Base-by-base conservation (phyloP, 2,113 vertebrate species). In the Calyptommatus sinebrachiatus region DNA sequence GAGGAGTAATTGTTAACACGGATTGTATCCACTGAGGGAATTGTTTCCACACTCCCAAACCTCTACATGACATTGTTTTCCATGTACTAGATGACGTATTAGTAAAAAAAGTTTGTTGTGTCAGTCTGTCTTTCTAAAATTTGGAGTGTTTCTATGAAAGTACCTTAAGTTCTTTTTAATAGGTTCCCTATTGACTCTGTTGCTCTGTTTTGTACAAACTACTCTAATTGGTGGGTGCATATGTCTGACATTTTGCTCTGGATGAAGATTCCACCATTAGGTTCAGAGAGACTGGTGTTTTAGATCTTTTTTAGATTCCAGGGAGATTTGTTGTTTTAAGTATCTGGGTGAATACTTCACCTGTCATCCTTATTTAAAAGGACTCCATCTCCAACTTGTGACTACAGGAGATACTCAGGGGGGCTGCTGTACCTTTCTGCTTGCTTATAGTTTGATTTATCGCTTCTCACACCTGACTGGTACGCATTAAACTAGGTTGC, bases 361-460 rank as follows among this genome's bases (percentile, higher is more conserved):
- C 73, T 84, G 73, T 29, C 24, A 46, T 0, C 63, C 69, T 60
- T 24, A 29, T 78, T 29, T 66, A 5, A 28, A 71, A 69, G 74
- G 65, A 62, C 31, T 1, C 41, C 28, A 11, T 68, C 20, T 35
- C 65, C 61, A 74, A 60, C 48, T 26, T 69, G 41, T 18, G 71
- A 24, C 48, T 73, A 28, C 28, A 35, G 53, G 8, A 8, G 20
- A 7, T n/a, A 5, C 79, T 75, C 76, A 20, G 12, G 29, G 21
- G 45, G 50, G 5, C 3, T 77, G 0, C 7, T 11, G 18, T 18
- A 4, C 20, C 0, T 1, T 35, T 85, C 20, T 69, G 26, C 7
- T 79, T 83, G 11, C 67, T 20, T 35, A 0, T 9, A 14, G 70
- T 10, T 76, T 81, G 26, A 70, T 87, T 79, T 76, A 35, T 48